Evolutionary conservation across 2,797 vertebrate species (phyloP).

Genomic region (Nothura maculosa): DNA sequence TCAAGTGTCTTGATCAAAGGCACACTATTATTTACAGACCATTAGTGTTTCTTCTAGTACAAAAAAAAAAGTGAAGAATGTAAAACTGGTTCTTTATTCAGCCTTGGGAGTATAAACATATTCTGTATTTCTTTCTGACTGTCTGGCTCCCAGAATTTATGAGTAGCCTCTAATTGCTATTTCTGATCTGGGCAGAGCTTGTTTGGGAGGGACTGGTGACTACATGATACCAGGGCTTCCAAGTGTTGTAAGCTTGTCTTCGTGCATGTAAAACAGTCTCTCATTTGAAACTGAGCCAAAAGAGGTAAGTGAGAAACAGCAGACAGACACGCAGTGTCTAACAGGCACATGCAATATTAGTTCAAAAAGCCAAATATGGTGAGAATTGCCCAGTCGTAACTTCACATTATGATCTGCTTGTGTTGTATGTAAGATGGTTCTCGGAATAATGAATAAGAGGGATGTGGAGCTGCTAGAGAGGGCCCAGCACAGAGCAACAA

Average conservation of each 20-base stretch:
- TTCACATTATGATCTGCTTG: background rate
- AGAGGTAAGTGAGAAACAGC: background rate
- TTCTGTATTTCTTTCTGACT: background rate
- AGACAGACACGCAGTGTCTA: background rate
- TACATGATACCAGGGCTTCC: background rate
- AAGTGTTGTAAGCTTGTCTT: background rate
- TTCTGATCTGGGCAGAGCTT: background rate
- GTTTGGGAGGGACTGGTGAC: background rate
- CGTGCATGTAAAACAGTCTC: background rate
- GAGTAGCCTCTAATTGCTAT: background rate
- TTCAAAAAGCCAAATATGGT: background rate
- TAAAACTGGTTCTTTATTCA: background rate
- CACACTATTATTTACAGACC: slow-evolving; percentile 40
- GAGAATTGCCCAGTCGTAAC: background rate
- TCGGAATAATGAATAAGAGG: background rate
- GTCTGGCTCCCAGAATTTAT: background rate
- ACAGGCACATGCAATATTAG: background rate
- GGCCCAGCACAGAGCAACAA: no score
- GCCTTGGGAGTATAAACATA: background rate
- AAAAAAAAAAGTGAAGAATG: slow-evolving; percentile 11
- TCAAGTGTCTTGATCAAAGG: slow-evolving; percentile 39
- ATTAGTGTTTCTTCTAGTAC: background rate
- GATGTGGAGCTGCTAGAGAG: no score
- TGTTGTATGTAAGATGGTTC: background rate
- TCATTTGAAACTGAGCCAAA: background rate